Conservation (phyloP, 2,797 vertebrate species). For the Bufotes viridis region DNA sequence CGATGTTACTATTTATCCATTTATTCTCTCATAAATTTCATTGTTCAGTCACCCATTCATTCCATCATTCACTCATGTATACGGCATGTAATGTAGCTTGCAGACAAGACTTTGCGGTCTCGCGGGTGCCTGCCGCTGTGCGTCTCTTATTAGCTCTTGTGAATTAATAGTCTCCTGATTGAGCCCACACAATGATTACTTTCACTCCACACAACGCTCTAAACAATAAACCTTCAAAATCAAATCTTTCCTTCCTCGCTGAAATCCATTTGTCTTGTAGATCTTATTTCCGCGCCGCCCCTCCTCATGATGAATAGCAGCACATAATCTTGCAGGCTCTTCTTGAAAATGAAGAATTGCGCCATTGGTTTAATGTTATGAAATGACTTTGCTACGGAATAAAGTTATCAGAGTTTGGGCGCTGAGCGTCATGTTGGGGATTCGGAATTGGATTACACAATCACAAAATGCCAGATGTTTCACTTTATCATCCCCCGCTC, state of each 20-base stretch:
- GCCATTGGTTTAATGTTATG: conserved; percentile 35
- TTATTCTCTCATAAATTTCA: not conserved
- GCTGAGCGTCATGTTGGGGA: conserved; percentile 29
- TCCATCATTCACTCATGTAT: not conserved
- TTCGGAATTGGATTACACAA: conserved; percentile 42
- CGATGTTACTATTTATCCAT: no score
- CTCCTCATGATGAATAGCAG: conserved; percentile 40
- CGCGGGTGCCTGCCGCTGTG: not conserved
- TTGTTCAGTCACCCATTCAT: not conserved
- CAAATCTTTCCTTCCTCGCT: not conserved
- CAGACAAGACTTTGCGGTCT: not conserved
- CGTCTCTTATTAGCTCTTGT: not conserved
- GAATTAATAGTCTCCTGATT: conserved; percentile 19
- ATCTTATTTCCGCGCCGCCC: conserved; percentile 19
- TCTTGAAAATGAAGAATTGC: conserved; percentile 45
- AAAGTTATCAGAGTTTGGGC: conserved; percentile 46
- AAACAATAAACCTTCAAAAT: conserved; percentile 29
- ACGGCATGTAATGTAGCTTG: not conserved
- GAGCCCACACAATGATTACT: conserved; percentile 20
- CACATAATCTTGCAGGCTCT: conserved; percentile 31
- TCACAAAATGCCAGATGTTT: conserved; percentile 52
- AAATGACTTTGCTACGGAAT: conserved; percentile 35
- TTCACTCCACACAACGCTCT: not conserved
- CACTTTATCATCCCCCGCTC: conserved; percentile 49
- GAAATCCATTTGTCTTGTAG: conserved; percentile 28